phyloP scores from a whole-genome alignment of 2,797 vertebrate species.

The Remorina albescens region DNA sequence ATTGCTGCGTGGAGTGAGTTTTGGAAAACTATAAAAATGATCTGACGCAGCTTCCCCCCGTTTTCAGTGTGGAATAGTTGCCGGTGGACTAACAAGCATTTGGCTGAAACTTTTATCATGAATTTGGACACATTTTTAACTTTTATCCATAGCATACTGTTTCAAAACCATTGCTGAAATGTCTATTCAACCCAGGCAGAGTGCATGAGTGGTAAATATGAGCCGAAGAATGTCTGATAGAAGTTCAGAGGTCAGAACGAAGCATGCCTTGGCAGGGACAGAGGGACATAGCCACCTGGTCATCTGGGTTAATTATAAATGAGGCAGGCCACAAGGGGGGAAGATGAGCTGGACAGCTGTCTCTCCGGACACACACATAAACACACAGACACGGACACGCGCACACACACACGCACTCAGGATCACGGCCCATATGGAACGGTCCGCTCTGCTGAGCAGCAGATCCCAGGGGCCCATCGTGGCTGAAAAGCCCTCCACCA shows the following conservation, averaged over 20 bases:
- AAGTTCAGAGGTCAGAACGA: slow-evolving; percentile 79
- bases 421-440: slow-evolving; percentile 80
- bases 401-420: slow-evolving; percentile 55
- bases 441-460: slow-evolving; percentile 72
- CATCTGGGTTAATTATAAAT: slow-evolving; percentile 88
- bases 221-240: slow-evolving; percentile 77
- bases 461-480: slow-evolving; percentile 74
- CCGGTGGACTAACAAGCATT: not conserved
- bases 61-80: not conserved
- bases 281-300: slow-evolving; percentile 84
- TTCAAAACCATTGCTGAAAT: slow-evolving; percentile 77
- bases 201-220: slow-evolving; percentile 74
- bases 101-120: slow-evolving; percentile 14
- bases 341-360: slow-evolving; percentile 89
- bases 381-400: slow-evolving; percentile 50
- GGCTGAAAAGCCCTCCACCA: slow-evolving; percentile 75
- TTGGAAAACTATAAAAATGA: not conserved
- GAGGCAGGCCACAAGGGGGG: slow-evolving; percentile 76
- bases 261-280: slow-evolving; percentile 84
- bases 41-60: not conserved
- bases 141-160: slow-evolving; percentile 61
- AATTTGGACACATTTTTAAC: slow-evolving; percentile 45
- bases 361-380: slow-evolving; percentile 71
- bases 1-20: not conserved
- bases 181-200: slow-evolving; percentile 66